phyloP scores from a whole-genome alignment of 2,797 vertebrate genomes.

The Sebastes kiyomatsui region DNA sequence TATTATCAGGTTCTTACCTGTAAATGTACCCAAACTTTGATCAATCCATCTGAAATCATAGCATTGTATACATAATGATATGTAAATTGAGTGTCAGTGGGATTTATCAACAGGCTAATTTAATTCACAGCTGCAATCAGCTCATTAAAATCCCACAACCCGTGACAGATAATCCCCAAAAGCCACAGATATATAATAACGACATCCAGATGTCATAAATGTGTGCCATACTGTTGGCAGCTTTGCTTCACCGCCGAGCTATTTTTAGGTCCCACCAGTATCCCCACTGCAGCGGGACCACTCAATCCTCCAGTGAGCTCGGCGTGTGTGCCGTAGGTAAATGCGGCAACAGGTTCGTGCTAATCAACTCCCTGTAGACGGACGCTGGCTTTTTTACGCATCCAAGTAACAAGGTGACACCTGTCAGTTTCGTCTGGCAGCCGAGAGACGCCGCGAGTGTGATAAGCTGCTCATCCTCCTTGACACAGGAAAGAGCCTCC shows the following conservation, averaged over 20 bases:
- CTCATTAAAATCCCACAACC: conserved; percentile 11
- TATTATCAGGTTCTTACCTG: not conserved
- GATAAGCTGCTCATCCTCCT: conserved; percentile 50
- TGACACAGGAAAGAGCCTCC: conserved; percentile 30
- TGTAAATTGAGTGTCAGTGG: not conserved
- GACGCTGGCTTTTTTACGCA: conserved; percentile 14
- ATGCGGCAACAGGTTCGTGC: conserved; percentile 61
- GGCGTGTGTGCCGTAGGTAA: conserved; percentile 50
- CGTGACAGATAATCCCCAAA: conserved; percentile 1
- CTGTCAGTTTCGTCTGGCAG: conserved; percentile 64
- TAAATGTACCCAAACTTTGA: not conserved
- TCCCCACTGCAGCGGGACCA: conserved; percentile 33
- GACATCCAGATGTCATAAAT: conserved; percentile 38
- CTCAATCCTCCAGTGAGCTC: conserved; percentile 46
- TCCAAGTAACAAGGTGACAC: conserved; percentile 74
- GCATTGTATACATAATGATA: not conserved
- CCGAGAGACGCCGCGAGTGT: conserved; percentile 11
- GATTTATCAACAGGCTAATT: conserved; percentile 6
- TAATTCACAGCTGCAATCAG: conserved; percentile 11
- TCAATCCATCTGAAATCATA: not conserved
- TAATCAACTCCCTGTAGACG: conserved; percentile 72
- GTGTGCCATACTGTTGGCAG: conserved; percentile 35
- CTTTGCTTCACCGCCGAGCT: conserved; percentile 46
- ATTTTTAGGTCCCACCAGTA: conserved; percentile 53
- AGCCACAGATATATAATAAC: conserved; percentile 23